Base-by-base conservation (phyloP, 2,113 vertebrate genomes). In the Ptyas mucosa region DNA sequence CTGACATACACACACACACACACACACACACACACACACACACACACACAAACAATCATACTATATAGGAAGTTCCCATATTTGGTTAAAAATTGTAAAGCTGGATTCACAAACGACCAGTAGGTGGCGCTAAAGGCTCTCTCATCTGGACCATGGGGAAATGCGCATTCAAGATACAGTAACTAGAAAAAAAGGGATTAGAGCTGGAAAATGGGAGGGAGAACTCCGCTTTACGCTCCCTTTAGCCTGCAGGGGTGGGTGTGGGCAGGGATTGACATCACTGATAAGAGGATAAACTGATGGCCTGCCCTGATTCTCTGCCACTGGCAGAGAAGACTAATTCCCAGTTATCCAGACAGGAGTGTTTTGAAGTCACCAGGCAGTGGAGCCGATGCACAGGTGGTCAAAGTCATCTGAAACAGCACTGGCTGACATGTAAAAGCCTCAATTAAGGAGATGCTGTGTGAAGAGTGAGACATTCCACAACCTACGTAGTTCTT, bases 1-100 rank as follows among this genome's bases (percentile, higher is more conserved):
- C 0, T 26, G 23, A 26, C 14, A 57, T 0, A 57, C 20, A 57
- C 0, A 57, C 20, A 57, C 0, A 57, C 1, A 55, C 0, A 21
- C 0, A 52, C 11, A 52, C 1, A 52, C 9, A 52, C 1, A 52
- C 11, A 52, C 2, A 52, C 11, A 52, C 1, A 52, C 9, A 51
- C 1, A 51, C 43, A 43, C 43, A 43, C 43, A 43, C 43, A 55
- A 3, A 55, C 20, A 55, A 51, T 5, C 12, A 23, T 21, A 46
- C 46, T 10, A 53, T 51, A 49, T 26, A 34, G 87, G 20, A 29
- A 34, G n/a, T 39, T 75, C n/a, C n/a, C n/a, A 39, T 81, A 18
- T 29, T 53, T 52, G 23, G 12, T 39, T 85, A 49, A 53, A 91
- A 91, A 29, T 24, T 24, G 24, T 18, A 9, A 58, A 6, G 12